Conservation (phyloP, 2,113 vertebrate species). For the Elachura formosa region DNA sequence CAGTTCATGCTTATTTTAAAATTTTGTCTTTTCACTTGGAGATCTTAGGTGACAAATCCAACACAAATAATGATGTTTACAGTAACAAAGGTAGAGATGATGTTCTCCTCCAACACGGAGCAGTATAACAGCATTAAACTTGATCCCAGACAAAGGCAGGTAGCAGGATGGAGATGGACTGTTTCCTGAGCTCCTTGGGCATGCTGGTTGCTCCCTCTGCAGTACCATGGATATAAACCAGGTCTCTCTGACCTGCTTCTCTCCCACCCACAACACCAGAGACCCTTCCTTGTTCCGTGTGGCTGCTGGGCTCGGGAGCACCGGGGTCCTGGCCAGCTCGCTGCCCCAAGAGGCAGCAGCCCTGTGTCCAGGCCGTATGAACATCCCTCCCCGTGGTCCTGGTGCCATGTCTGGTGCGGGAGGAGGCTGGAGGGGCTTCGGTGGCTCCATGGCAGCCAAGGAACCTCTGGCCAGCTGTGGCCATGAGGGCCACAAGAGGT, state of each 20-base stretch:
- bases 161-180: not conserved
- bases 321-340: too few relatives aligned
- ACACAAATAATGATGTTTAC: too few relatives aligned
- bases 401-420: not conserved
- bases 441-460: not conserved
- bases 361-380: too few relatives aligned
- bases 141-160: not conserved
- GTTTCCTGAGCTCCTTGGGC: not conserved
- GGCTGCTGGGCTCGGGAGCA: fast-evolving
- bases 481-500: fast-evolving
- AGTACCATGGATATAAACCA: not conserved
- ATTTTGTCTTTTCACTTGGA: not conserved
- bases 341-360: too few relatives aligned
- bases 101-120: not conserved
- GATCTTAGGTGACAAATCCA: not conserved
- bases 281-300: fast-evolving
- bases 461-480: not conserved
- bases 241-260: not conserved
- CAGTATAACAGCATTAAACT: not conserved
- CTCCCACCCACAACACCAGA: not conserved
- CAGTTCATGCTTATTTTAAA: not conserved
- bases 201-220: not conserved
- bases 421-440: not conserved
- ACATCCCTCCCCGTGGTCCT: not conserved
- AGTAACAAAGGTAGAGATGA: not conserved